A percentile compares a stretch with the other conserved stretches of the same genome.
These are phyloP conservation scores for Albula goreensis DNA, from an alignment of 2,113 vertebrate genomes.

Conservation along the genomic window DNA sequence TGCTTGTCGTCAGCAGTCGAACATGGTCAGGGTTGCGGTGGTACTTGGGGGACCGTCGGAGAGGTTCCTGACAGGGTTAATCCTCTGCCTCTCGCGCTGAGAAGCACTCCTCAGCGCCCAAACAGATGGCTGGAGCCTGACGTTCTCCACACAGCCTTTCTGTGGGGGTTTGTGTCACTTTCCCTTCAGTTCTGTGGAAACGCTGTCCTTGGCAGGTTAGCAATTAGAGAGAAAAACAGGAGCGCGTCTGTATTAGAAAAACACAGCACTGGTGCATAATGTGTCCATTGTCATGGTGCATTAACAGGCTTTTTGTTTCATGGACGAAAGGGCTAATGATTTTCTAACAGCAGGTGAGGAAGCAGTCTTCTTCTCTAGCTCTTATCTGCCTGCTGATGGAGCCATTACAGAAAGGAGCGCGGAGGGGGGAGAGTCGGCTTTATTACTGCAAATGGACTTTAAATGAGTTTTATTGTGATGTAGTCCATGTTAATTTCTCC, in stretches of 20 bases:
- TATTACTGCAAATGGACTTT: conserved; percentile 95
- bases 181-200: conserved; percentile 44
- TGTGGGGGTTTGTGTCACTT: conserved; percentile 43
- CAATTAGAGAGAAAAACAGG: conserved; percentile 75
- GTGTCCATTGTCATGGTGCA: conserved; percentile 91
- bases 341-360: conserved; percentile 97
- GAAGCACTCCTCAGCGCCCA: background rate
- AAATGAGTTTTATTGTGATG: conserved; percentile 90
- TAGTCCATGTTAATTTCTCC: conserved; percentile 82
- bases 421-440: conserved; percentile 69
- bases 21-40: conserved; percentile 11
- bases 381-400: conserved; percentile 90
- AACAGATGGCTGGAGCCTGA: conserved; percentile 19
- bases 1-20: conserved; percentile 25
- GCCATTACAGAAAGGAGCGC: conserved; percentile 83
- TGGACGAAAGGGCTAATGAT: conserved; percentile 93
- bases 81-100: conserved; percentile 1
- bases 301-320: conserved; percentile 91
- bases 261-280: conserved; percentile 86
- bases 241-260: conserved; percentile 75
- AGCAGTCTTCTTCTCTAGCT: conserved; percentile 62
- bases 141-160: conserved; percentile 21
- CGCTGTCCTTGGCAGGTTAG: conserved; percentile 63
- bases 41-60: conserved; percentile 15
- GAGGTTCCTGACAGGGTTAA: conserved; percentile 21